Percentiles rank a stretch among this genome's conserved stretches.
These are phyloP conservation scores for Glossophaga mutica DNA, from an alignment of 2,797 vertebrate species.

Conservation along the genomic window DNA sequence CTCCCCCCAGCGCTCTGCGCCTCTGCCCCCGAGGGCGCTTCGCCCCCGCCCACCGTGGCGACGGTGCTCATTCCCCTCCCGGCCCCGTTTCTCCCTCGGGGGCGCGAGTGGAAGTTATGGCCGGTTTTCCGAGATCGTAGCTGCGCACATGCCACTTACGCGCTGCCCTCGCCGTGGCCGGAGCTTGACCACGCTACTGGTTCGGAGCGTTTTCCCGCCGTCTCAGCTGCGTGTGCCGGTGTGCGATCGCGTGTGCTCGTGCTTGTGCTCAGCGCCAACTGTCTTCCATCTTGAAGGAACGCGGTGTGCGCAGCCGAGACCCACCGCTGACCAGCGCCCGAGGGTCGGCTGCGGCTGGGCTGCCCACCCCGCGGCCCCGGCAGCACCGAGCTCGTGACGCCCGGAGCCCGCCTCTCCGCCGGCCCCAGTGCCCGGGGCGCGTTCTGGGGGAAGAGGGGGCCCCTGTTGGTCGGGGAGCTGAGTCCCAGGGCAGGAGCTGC, in stretches of 20 bases:
- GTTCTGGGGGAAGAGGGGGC: not conserved
- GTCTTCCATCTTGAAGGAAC: not conserved
- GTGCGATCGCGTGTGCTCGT: not conserved
- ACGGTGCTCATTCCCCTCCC: not conserved
- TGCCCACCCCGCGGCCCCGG: accelerated
- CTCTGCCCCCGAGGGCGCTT: not conserved
- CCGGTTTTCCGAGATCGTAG: conserved; percentile 23
- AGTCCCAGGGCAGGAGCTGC: accelerated
- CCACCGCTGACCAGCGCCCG: accelerated
- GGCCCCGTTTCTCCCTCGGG: not conserved
- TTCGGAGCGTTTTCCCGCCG: not conserved
- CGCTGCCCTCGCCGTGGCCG: not conserved
- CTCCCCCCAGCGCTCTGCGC: not conserved
- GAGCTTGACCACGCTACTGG: not conserved
- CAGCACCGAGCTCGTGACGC: not conserved
- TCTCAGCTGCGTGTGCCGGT: not conserved
- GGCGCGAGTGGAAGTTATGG: conserved; percentile 19
- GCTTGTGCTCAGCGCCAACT: accelerated
- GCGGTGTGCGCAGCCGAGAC: accelerated
- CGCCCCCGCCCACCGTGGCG: not conserved
- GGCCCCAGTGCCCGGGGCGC: too few relatives aligned
- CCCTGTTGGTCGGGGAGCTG: not conserved
- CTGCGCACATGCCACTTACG: not conserved
- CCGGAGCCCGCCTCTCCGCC: too few relatives aligned
- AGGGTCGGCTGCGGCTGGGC: accelerated